A percentile compares a stretch with the other conserved stretches of the same genome.
Conservation (phyloP, 2,113 vertebrate genomes). For the Percopsis transmontana region DNA sequence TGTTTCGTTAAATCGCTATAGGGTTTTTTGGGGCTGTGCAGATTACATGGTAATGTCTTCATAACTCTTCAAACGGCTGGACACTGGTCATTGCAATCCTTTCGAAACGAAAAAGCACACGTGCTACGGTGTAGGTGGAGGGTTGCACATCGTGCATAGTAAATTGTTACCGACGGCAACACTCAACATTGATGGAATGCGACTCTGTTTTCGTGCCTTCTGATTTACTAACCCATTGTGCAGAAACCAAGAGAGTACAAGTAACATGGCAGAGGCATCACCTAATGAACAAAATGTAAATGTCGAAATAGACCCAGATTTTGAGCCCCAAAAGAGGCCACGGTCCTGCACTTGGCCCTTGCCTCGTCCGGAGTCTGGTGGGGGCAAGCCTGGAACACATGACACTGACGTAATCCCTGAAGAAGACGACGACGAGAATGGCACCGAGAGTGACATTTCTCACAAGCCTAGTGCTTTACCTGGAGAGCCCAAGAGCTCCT, state of each 20-base stretch:
- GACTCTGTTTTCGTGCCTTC: slow-evolving; percentile 49
- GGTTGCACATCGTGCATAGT: slow-evolving; percentile 42
- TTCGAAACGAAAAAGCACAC: no score
- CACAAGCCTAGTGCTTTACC: slow-evolving; percentile 51
- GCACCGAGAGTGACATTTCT: slow-evolving; percentile 68
- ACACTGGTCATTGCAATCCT: slow-evolving; percentile 20
- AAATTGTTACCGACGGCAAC: slow-evolving; percentile 19
- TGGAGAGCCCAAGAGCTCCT: slow-evolving; percentile 35
- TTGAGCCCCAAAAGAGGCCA: slow-evolving; percentile 93
- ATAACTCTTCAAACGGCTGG: slow-evolving; percentile 7
- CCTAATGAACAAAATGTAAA: slow-evolving; percentile 75
- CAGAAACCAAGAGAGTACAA: slow-evolving; percentile 3
- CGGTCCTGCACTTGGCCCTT: slow-evolving; percentile 96
- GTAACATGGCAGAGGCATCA: slow-evolving; percentile 84
- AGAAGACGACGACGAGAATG: slow-evolving; percentile 84
- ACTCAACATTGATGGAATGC: slow-evolving; percentile 76
- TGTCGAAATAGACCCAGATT: slow-evolving; percentile 92
- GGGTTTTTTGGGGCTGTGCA: slow-evolving; percentile 13
- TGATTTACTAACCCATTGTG: neutral
- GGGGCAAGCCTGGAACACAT: slow-evolving; percentile 82
- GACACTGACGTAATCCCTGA: slow-evolving; percentile 89
- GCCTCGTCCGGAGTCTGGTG: slow-evolving; percentile 88
- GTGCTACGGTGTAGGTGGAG: slow-evolving; percentile 14
- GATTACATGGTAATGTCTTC: slow-evolving; percentile 28
- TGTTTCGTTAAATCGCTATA: slow-evolving; percentile 25